phyloP scores from a whole-genome alignment of 1,140 invertebrate species.

The Bombus turneri region DNA sequence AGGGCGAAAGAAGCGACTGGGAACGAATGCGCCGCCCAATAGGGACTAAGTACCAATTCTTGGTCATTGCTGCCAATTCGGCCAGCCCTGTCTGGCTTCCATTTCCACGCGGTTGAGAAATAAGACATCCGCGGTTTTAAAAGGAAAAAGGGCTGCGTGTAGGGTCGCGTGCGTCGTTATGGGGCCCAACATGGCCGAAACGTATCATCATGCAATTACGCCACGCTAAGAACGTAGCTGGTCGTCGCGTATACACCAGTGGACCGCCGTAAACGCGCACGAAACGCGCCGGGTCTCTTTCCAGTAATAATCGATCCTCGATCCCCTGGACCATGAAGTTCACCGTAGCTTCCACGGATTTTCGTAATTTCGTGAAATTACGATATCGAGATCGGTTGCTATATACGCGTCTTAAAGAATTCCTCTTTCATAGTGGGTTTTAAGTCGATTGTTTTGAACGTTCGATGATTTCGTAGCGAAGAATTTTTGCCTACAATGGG shows the following conservation, averaged over 20 bases:
- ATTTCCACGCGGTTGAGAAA: constrained; percentile 21
- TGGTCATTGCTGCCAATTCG: constrained; percentile 36
- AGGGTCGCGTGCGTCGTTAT: constrained; percentile 56
- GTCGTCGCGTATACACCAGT: constrained; percentile 23
- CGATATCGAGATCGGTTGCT: neutral
- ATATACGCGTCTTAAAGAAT: neutral
- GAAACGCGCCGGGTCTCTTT: constrained; percentile 5
- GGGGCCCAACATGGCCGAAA: constrained; percentile 32
- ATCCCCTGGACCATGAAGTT: constrained; percentile 5
- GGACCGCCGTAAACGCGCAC: constrained; percentile 37
- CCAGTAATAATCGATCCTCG: constrained; percentile 32
- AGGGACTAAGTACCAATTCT: constrained; percentile 28
- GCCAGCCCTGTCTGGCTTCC: constrained; percentile 14
- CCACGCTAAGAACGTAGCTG: constrained; percentile 46
- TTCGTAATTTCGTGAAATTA: constrained; percentile 18
- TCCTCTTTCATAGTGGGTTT: neutral
- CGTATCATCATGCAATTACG: constrained; percentile 61
- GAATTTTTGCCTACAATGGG: neutral
- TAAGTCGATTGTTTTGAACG: neutral
- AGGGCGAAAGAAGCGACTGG: neutral
- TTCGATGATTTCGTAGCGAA: neutral
- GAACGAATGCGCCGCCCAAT: constrained; percentile 21
- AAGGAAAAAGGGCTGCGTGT: neutral
- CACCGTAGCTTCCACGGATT: neutral
- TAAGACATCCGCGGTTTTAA: constrained; percentile 12